phyloP scores from a whole-genome alignment of 1,140 invertebrate genomes.

The Laodelphax striatellus region DNA sequence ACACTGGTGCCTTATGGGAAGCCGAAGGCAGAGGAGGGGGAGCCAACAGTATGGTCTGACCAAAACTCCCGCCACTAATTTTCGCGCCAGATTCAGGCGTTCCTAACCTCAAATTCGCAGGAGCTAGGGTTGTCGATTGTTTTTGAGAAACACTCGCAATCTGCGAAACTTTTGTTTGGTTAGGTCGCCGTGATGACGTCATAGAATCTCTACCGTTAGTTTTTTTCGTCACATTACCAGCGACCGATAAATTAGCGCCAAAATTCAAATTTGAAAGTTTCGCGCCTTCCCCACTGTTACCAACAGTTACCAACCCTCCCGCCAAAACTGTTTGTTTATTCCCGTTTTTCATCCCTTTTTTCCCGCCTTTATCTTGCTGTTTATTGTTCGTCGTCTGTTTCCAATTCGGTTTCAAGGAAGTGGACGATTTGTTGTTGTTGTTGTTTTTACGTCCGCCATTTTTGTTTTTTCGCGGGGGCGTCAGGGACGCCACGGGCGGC shows the following conservation, averaged over 20 bases:
- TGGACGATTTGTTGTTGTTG: conserved; percentile 10
- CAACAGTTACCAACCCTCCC: too few relatives aligned
- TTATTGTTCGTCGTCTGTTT: background rate
- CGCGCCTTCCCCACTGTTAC: background rate
- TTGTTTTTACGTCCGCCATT: conserved; percentile 12
- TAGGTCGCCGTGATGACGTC: conserved; percentile 18
- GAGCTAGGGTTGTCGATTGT: too few relatives aligned
- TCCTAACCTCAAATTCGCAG: too few relatives aligned
- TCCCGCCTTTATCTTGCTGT: background rate
- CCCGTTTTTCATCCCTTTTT: too few relatives aligned
- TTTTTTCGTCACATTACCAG: background rate
- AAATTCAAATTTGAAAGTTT: background rate
- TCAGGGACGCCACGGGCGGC: conserved; percentile 5
- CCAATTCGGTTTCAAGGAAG: conserved; percentile 8
- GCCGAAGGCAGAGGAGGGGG: conserved; percentile 15
- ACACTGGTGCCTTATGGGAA: conserved; percentile 33
- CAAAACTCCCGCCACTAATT: conserved; percentile 6
- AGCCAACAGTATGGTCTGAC: conserved; percentile 21
- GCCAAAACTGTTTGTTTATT: too few relatives aligned
- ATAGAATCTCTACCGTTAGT: conserved; percentile 20
- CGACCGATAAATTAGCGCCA: background rate
- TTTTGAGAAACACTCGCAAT: too few relatives aligned
- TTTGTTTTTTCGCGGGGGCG: conserved; percentile 20
- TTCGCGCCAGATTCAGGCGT: too few relatives aligned
- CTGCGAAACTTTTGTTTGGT: too few relatives aligned